phyloP scores from a whole-genome alignment of 1,140 invertebrate genomes.

The Lepidurus packardi region DNA sequence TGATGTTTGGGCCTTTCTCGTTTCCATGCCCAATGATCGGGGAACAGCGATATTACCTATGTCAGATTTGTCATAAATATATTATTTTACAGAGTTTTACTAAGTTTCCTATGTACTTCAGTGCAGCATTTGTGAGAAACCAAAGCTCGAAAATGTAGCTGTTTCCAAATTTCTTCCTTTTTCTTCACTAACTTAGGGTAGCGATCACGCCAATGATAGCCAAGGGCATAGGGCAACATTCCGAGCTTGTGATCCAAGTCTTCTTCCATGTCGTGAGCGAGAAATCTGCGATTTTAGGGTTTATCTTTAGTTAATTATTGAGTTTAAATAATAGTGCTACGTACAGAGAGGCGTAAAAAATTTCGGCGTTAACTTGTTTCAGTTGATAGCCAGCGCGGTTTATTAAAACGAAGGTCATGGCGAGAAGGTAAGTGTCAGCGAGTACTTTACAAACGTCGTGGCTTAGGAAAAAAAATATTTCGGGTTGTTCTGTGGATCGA shows the following conservation, averaged over 20 bases:
- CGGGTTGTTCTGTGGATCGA: background rate
- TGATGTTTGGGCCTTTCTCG: constrained; percentile 28
- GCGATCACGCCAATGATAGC: constrained; percentile 44
- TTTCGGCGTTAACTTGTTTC: constrained; percentile 50
- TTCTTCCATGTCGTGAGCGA: constrained; percentile 57
- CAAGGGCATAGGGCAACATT: constrained; percentile 51
- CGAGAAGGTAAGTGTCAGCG: constrained; percentile 53
- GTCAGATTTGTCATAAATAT: background rate
- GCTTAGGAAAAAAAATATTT: constrained; percentile 39
- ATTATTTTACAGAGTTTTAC: background rate
- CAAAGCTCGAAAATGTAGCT: constrained; percentile 50
- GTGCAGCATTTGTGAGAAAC: constrained; percentile 53
- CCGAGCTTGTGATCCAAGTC: constrained; percentile 54
- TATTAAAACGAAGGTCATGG: constrained; percentile 57
- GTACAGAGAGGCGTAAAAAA: constrained; percentile 56
- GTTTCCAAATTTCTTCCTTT: constrained; percentile 48
- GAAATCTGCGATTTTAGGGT: constrained; percentile 44
- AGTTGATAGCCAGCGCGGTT: constrained; percentile 48
- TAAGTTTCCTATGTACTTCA: constrained; percentile 41
- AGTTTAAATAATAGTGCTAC: constrained; percentile 38
- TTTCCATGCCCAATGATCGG: constrained; percentile 32
- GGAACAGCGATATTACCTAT: constrained; percentile 24
- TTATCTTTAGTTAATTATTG: constrained; percentile 19
- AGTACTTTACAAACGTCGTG: constrained; percentile 44
- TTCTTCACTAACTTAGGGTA: constrained; percentile 44